Evolutionary conservation across 2,888 invertebrate species (phyloP).

Genomic region (Melinaea marsaeus): DNA sequence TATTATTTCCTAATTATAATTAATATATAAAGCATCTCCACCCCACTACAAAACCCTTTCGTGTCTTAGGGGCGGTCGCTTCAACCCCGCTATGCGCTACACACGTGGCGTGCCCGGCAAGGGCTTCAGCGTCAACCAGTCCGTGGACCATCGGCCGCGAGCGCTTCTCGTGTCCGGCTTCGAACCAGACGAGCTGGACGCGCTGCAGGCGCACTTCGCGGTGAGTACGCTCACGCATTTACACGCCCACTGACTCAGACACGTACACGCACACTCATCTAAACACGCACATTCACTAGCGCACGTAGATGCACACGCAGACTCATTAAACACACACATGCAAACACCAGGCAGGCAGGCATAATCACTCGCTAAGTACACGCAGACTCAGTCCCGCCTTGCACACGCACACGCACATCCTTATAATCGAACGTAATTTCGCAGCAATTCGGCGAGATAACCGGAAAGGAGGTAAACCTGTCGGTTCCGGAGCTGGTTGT

Average conservation of each 20-base stretch:
- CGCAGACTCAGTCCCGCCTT: background rate
- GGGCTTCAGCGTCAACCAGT: conserved; percentile 72
- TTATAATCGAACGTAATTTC: conserved; percentile 29
- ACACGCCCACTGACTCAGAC: background rate
- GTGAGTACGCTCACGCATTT: conserved; percentile 70
- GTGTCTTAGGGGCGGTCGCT: conserved; percentile 57
- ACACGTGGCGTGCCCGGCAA: conserved; percentile 42
- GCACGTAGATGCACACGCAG: background rate
- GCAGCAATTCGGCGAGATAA: conserved; percentile 92
- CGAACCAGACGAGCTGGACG: conserved; percentile 88
- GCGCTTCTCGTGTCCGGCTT: conserved; percentile 92
- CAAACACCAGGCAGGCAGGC: too few relatives aligned
- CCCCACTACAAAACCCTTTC: background rate
- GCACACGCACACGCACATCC: background rate
- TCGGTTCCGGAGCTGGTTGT: conserved; percentile 85
- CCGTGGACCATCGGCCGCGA: conserved; percentile 92
- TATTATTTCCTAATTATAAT: background rate
- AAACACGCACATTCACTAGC: background rate
- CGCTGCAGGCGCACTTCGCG: conserved; percentile 88
- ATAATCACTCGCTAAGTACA: background rate
- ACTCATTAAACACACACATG: background rate
- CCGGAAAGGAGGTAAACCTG: conserved; percentile 83
- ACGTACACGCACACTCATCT: background rate
- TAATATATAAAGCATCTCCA: background rate
- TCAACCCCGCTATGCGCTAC: conserved; percentile 54